Conservation (phyloP, 2,888 invertebrate genomes). For the Opisthograptis luteolata region DNA sequence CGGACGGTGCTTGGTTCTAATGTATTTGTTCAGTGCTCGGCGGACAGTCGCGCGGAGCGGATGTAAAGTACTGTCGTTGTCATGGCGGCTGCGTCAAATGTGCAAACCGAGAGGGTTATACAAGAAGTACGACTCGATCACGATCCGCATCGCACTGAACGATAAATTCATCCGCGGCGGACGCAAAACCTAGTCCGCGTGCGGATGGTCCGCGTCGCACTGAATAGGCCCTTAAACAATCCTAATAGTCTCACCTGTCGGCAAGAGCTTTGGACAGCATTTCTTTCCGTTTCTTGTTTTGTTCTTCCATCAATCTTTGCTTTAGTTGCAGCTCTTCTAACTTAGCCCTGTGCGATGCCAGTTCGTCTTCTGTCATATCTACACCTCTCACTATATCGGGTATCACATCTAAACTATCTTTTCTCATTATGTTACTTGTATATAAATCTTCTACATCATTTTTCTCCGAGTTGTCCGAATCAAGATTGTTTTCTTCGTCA, state of each 20-base stretch:
- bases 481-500: slow-evolving; percentile 9
- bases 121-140: too few species aligned
- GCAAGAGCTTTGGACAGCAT: slow-evolving; percentile 89
- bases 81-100: too few species aligned
- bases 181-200: too few species aligned
- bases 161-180: too few species aligned
- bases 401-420: slow-evolving; percentile 37
- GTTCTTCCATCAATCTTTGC: slow-evolving; percentile 91
- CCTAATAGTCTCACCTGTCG: slow-evolving; percentile 82
- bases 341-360: slow-evolving; percentile 77
- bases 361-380: slow-evolving; percentile 67
- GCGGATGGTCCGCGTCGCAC: too few species aligned
- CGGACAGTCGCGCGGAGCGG: too few species aligned
- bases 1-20: too few species aligned
- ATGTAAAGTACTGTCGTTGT: too few species aligned
- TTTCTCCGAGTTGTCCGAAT: slow-evolving; percentile 16
- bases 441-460: slow-evolving; percentile 20
- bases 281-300: slow-evolving; percentile 90
- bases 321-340: slow-evolving; percentile 88
- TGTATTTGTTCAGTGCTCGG: too few species aligned
- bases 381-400: slow-evolving; percentile 67
- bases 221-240: not conserved
- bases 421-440: slow-evolving; percentile 19
- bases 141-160: too few species aligned
- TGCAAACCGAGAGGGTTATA: too few species aligned